A percentile compares a stretch with the other conserved stretches of the same genome.
phyloP scores from a whole-genome alignment of 1,140 invertebrate species.

The Dendroctonus valens region DNA sequence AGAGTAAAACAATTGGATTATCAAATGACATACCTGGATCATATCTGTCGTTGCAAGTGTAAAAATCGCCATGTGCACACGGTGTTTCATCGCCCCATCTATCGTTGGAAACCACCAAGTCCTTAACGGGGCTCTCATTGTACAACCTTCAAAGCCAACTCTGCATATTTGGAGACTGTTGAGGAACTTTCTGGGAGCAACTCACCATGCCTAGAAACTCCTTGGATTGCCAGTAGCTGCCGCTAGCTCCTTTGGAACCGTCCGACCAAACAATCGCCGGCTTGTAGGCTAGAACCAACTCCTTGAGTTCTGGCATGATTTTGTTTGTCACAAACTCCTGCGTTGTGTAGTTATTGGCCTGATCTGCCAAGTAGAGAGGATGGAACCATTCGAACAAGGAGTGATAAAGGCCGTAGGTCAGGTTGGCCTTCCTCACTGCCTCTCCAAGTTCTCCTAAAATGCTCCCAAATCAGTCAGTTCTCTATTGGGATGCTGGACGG shows the following conservation, averaged over 20 bases:
- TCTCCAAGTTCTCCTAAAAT: conserved; percentile 62
- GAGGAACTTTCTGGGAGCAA: too few species aligned
- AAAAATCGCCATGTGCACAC: conserved; percentile 88
- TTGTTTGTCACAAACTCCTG: conserved; percentile 70
- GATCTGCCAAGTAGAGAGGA: conserved; percentile 77
- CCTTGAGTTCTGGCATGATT: conserved; percentile 70
- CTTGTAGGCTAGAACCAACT: conserved; percentile 74
- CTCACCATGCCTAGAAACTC: conserved; percentile 80
- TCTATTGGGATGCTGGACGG: neutral
- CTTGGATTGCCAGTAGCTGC: conserved; percentile 78
- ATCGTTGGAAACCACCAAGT: conserved; percentile 85
- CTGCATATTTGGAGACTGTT: conserved; percentile 43
- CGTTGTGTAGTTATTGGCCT: conserved; percentile 51
- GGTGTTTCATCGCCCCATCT: conserved; percentile 76
- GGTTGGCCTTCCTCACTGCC: conserved; percentile 63
- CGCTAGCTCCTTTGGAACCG: conserved; percentile 80
- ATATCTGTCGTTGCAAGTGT: conserved; percentile 82
- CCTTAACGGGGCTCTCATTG: conserved; percentile 89
- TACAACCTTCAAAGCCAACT: conserved; percentile 66
- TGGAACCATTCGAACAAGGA: conserved; percentile 92
- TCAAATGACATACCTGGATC: too few species aligned
- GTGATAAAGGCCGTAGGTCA: conserved; percentile 86
- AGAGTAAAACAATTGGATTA: too few species aligned
- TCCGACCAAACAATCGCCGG: conserved; percentile 94
- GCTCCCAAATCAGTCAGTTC: conserved; percentile 46